Evolutionary conservation across 1,140 invertebrate species (phyloP), one percentile per base, ranked within the genome.

Genomic region (Augochlora pura): DNA sequence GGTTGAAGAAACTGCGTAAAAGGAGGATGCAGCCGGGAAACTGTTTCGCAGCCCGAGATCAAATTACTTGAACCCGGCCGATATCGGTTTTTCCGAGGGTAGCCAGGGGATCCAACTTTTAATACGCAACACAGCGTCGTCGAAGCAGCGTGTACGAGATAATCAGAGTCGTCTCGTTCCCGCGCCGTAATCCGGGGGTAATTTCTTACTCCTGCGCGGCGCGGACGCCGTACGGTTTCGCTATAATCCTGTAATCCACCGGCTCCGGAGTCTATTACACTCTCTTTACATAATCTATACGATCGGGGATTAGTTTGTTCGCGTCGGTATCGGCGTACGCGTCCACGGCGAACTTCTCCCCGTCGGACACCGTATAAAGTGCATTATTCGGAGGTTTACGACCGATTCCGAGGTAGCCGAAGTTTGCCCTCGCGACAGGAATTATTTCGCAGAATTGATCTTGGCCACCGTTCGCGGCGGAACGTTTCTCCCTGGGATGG

Each of bases 271-370:
- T 78, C 76, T 78, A 57, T 78, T 78, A 78, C 69, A 70, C 42
- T 72, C 76, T 78, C 76, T 78, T 72, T 72, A 71, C 60, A 78
- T 78, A 72, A 78, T 78, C 76, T 78, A 71, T 78, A 78, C 60
- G 60, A 78, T 72, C 68, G 49, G 38, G 62, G 57, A 71, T 71
- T 57, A 69, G 67, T 57, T 57, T 10, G 3, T 38, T 1, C 67
- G 49, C 14, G 66, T 10, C 25, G 46, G 21, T 46, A 52, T 66
- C 21, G 39, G 16, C 9, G 23, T 52, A 71, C 49, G 38, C n/a
- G 21, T 46, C 10, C 14, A 0, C 42, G 10, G 10, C 42, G 3
- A 42, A 0, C 39, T 7, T 10, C 39, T 42, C 32, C 21, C 57
- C 5, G 39, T n/a, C 27, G 1, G 57, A 46, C 42, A 66, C 10